Percentiles rank a stretch among this genome's conserved stretches.
These are phyloP conservation scores for Ondatra zibethicus DNA, from an alignment of 2,113 vertebrate genomes.

Conservation along the genomic window DNA sequence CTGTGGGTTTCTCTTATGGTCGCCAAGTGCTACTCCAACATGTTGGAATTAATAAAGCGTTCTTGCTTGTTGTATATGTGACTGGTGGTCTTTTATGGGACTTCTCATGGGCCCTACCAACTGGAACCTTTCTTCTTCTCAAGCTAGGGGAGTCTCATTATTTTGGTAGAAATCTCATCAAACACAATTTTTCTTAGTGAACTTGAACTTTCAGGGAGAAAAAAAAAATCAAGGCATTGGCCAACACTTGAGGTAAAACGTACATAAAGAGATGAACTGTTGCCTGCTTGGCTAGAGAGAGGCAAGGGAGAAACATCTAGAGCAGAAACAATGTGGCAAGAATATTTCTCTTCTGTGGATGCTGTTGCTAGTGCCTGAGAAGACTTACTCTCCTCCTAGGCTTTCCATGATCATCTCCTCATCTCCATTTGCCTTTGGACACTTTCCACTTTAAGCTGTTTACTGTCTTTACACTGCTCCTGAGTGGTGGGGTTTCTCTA, in stretches of 20 bases:
- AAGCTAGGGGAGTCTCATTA: background rate
- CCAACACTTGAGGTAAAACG: background rate
- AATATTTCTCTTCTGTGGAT: background rate
- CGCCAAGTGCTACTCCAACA: too few relatives aligned
- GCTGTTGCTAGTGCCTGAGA: background rate
- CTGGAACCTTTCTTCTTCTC: background rate
- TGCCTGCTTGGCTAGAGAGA: background rate
- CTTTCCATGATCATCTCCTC: background rate
- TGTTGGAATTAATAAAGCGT: too few relatives aligned
- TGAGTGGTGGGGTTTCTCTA: background rate
- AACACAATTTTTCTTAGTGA: background rate
- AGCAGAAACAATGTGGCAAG: background rate
- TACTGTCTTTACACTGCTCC: background rate
- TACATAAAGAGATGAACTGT: background rate
- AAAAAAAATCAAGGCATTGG: constrained; percentile 8
- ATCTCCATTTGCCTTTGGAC: background rate
- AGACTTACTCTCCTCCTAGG: background rate
- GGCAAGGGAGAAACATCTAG: background rate
- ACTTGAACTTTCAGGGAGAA: background rate
- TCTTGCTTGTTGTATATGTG: too few relatives aligned
- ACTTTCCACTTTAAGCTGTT: background rate
- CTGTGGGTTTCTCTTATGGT: too few relatives aligned
- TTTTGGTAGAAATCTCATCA: background rate
- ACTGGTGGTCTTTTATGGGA: too few relatives aligned
- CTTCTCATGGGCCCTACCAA: background rate